Conservation (phyloP, 92 coral and sea anemone genomes). For the Anthopleura xanthogrammica region DNA sequence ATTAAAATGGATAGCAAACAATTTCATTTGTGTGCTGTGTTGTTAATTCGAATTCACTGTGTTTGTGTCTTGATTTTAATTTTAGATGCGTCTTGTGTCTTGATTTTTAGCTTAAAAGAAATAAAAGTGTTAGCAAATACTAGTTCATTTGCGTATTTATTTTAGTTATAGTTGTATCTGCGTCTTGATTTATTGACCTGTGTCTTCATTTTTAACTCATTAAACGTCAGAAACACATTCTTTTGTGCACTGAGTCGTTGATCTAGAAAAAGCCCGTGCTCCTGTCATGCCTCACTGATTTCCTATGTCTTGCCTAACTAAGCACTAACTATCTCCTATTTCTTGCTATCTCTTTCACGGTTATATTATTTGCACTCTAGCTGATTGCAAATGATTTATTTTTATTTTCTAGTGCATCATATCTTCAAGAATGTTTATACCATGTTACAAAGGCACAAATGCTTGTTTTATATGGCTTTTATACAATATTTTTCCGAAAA, state of each 20-base stretch:
- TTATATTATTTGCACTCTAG: neutral
- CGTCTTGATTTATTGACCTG: neutral
- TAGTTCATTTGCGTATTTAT: neutral
- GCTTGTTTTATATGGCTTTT: too few species aligned
- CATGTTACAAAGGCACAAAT: too few species aligned
- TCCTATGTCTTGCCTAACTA: too few species aligned
- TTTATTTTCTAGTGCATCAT: too few species aligned
- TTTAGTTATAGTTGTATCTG: neutral
- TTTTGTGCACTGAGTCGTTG: too few species aligned
- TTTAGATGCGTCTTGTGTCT: neutral
- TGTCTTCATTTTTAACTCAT: neutral
- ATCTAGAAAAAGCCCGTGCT: neutral
- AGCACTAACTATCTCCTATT: too few species aligned
- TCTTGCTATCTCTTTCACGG: neutral
- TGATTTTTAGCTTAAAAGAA: neutral
- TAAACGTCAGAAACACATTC: too few species aligned
- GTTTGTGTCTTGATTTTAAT: neutral
- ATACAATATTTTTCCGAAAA: too few species aligned
- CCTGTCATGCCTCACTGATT: neutral
- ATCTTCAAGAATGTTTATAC: too few species aligned
- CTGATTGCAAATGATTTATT: too few species aligned
- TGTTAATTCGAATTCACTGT: too few species aligned
- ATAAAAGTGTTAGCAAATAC: neutral
- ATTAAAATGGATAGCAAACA: neutral
- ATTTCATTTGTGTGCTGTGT: neutral